Percentiles rank a stretch among this genome's conserved stretches.
phyloP scores from a whole-genome alignment of 2,113 vertebrate genomes.

The Megalops atlanticus region DNA sequence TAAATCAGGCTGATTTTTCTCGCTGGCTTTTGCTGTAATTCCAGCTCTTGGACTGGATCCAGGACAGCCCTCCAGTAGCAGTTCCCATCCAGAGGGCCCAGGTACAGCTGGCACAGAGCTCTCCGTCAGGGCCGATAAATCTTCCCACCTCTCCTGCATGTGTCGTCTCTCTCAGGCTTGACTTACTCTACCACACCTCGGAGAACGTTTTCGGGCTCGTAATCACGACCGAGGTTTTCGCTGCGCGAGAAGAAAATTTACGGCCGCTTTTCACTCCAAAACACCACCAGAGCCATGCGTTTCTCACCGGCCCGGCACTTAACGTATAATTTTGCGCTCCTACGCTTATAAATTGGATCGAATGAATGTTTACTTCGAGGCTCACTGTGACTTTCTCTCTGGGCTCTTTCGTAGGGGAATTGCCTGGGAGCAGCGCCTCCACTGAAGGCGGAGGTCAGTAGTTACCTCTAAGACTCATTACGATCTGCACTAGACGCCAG shows the following conservation, averaged over 20 bases:
- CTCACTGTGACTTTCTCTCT: neutral
- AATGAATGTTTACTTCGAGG: conserved; percentile 10
- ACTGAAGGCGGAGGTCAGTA: conserved; percentile 9
- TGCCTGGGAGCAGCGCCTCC: neutral
- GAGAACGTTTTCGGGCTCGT: conserved; percentile 25
- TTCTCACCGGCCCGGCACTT: neutral
- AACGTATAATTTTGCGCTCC: neutral
- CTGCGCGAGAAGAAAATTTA: conserved; percentile 23
- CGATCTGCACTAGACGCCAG: neutral
- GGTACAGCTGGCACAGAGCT: conserved; percentile 41
- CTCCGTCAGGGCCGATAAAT: conserved; percentile 34
- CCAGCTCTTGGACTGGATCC: conserved; percentile 47
- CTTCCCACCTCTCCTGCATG: conserved; percentile 8
- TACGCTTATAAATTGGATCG: neutral
- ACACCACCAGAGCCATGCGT: conserved; percentile 20
- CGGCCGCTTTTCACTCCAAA: neutral
- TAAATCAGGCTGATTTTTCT: conserved; percentile 36
- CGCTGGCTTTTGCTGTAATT: conserved; percentile 19
- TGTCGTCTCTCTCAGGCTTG: conserved; percentile 8
- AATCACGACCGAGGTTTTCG: conserved; percentile 27
- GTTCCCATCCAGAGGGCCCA: conserved; percentile 46
- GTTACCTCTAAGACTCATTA: neutral
- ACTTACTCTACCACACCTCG: conserved; percentile 28
- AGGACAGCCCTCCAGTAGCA: conserved; percentile 34
- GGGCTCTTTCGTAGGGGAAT: neutral